These are phyloP conservation scores for Geotrupes spiniger DNA, from an alignment of 2,888 invertebrate genomes.

Conservation along the genomic window DNA sequence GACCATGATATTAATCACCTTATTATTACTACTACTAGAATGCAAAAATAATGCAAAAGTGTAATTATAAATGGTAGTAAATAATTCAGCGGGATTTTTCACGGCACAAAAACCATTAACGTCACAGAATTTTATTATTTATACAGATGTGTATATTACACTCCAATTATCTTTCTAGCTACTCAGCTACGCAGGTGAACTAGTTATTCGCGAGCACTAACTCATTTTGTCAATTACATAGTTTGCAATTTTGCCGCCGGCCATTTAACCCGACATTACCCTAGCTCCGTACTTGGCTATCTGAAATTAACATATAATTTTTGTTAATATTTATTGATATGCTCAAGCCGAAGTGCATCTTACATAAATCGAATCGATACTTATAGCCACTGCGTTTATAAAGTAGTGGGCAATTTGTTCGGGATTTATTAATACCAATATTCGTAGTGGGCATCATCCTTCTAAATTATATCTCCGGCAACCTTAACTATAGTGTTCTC, in stretches of 20 bases:
- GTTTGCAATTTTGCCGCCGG: conserved; percentile 1
- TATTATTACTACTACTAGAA: too few relatives aligned
- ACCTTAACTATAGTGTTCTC: conserved; percentile 8
- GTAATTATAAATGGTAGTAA: too few relatives aligned
- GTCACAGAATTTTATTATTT: too few relatives aligned
- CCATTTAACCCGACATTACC: conserved; percentile 12
- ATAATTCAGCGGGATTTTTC: too few relatives aligned
- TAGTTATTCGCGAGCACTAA: conserved; percentile 12
- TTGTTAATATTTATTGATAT: conserved; percentile 20
- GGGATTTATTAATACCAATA: conserved; percentile 22
- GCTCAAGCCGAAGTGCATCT: conserved; percentile 1
- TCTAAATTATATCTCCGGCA: conserved; percentile 19
- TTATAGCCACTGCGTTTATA: background rate
- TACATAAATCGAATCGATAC: conserved; percentile 1
- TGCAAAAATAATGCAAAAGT: too few relatives aligned
- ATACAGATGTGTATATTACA: too few relatives aligned
- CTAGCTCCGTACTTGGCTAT: conserved; percentile 14
- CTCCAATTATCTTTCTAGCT: conserved; percentile 6
- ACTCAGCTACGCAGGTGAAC: conserved; percentile 12
- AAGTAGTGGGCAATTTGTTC: conserved; percentile 16
- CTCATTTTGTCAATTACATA: conserved; percentile 10
- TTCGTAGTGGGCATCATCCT: conserved; percentile 15
- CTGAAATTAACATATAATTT: conserved; percentile 20
- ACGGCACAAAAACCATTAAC: too few relatives aligned
- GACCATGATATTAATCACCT: too few relatives aligned